Base-by-base conservation (phyloP, 2,888 invertebrate species). In the Dicyrtoma fusca region DNA sequence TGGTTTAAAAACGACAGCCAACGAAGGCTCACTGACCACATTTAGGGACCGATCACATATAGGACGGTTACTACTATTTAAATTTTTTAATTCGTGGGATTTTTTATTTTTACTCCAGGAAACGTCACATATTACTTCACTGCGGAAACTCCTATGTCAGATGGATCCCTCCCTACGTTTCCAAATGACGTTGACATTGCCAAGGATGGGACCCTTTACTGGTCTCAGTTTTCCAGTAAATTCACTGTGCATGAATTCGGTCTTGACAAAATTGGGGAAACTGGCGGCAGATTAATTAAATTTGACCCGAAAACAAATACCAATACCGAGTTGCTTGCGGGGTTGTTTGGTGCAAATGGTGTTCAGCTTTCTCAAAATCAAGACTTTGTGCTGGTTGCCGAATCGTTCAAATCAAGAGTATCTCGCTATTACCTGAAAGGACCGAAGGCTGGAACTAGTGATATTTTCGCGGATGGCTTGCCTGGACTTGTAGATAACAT, bases 311-410 rank as follows among this genome's bases (percentile, higher is more conserved):
- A 87, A 64, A 92, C 89, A 74, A 92, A 92, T 81, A 87, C 87
- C 77, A 92, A 90, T 81, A 88, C 87, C 81, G 91, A 95, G 1
- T 84, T 97, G 34, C 82, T 93, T 0, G 88, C 91, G 75, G 87
- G 91, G 61, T 81, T 98, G 0, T 89, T 88, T 83, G 95, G 97
- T 84, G 87, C 97, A 0, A 99, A 98, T 84, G 97, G 61, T 0
- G 61, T 61, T 44, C 61, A 61, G 21, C 34, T 61, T 1, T 34
- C 34, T 42, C 61, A 3, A 97, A 17, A 94, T 81, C 91, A 92
- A 82, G 89, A 92, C 74, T 94, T 91, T 81, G 82, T 97, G 2
- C 84, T 98, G 26, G 88, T 96, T 0, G 84, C 89, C 1, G 97
- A 97, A 84, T 89, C 90, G 0, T 82, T 83, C 4, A 85, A 84